Conservation (phyloP, 2,888 invertebrate genomes). For the Diaprepes abbreviatus region DNA sequence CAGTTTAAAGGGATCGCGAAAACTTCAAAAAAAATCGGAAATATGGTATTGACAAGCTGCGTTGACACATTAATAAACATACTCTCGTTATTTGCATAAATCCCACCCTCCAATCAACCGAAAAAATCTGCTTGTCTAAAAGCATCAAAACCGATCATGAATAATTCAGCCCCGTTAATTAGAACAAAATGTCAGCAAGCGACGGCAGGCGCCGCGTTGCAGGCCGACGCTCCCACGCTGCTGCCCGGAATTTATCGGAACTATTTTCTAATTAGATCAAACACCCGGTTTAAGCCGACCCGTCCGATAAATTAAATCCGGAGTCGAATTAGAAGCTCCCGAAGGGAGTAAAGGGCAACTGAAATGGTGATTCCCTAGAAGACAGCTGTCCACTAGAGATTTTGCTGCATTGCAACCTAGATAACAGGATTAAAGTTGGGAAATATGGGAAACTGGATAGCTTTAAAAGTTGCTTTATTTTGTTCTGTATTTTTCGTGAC, state of each 20-base stretch:
- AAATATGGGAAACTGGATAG: background rate
- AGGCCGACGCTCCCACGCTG: slow-evolving; percentile 29
- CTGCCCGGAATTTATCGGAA: slow-evolving; percentile 40
- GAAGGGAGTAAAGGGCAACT: slow-evolving; percentile 12
- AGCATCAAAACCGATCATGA: slow-evolving; percentile 25
- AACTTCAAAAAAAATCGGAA: background rate
- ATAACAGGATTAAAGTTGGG: slow-evolving; percentile 14
- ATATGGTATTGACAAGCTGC: slow-evolving; percentile 4
- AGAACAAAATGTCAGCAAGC: slow-evolving; percentile 29
- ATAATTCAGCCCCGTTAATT: slow-evolving; percentile 30
- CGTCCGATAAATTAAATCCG: slow-evolving; percentile 40
- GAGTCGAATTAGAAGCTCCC: slow-evolving; percentile 22
- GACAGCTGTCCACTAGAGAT: slow-evolving; percentile 21
- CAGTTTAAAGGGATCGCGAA: background rate
- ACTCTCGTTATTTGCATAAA: slow-evolving; percentile 1
- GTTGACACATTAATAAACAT: slow-evolving; percentile 17
- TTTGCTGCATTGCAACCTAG: slow-evolving; percentile 9
- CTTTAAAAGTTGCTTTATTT: background rate
- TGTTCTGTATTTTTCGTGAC: too few species aligned
- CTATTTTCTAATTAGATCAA: slow-evolving; percentile 47
- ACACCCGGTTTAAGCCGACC: slow-evolving; percentile 32
- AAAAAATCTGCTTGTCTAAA: slow-evolving; percentile 13
- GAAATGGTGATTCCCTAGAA: slow-evolving; percentile 24
- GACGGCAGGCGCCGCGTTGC: slow-evolving; percentile 19
- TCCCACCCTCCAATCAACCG: slow-evolving; percentile 11